These are phyloP conservation scores for Ganaspis brasiliensis DNA, from an alignment of 2,888 invertebrate genomes.

Conservation along the genomic window DNA sequence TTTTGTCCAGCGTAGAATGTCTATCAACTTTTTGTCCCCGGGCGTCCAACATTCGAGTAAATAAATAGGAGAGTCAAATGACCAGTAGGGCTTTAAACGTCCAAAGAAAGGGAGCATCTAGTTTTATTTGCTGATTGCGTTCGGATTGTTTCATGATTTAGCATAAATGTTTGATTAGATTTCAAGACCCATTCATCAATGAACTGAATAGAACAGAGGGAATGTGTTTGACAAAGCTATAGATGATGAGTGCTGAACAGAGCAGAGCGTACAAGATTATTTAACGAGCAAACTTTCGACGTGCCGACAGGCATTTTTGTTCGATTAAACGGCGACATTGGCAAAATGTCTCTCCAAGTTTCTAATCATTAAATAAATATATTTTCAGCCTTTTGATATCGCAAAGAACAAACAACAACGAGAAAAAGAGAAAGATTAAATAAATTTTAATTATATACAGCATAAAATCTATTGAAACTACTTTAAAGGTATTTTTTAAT, in stretches of 20 bases:
- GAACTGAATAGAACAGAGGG: constrained; percentile 45
- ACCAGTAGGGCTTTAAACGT: constrained; percentile 78
- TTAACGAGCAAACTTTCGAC: constrained; percentile 60
- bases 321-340: constrained; percentile 9
- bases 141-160: constrained; percentile 81
- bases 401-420: too few relatives aligned
- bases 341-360: background rate
- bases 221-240: constrained; percentile 70
- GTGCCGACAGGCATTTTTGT: constrained; percentile 28
- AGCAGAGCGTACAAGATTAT: constrained; percentile 72
- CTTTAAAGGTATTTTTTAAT: too few relatives aligned
- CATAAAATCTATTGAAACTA: too few relatives aligned
- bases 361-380: background rate
- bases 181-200: constrained; percentile 59
- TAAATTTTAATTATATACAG: too few relatives aligned
- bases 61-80: constrained; percentile 79
- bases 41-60: constrained; percentile 74
- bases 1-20: constrained; percentile 80
- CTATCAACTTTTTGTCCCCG: constrained; percentile 80
- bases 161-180: constrained; percentile 81
- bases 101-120: constrained; percentile 69
- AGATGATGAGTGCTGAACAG: constrained; percentile 69
- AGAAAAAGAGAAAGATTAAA: too few relatives aligned
- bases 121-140: constrained; percentile 81
- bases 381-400: too few relatives aligned